Conservation (phyloP, 2,888 invertebrate species). For the Drosophila sordidula region DNA sequence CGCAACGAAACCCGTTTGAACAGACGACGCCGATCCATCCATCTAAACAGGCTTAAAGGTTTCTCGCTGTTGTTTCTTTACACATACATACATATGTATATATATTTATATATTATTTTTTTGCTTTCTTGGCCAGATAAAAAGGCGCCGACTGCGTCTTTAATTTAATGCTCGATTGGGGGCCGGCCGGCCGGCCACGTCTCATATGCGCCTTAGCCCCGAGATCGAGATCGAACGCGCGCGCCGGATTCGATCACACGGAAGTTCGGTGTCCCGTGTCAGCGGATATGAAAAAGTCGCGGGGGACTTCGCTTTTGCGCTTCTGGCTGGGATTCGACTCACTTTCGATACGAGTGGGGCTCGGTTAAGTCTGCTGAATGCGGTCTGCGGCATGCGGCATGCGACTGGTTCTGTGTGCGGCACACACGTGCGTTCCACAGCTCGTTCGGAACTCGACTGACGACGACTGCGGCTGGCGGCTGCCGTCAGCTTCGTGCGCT, state of each 20-base stretch:
- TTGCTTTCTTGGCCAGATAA: conserved; percentile 50
- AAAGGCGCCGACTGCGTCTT: conserved; percentile 68
- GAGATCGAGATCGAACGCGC: conserved; percentile 20
- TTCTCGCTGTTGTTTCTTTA: conserved; percentile 9
- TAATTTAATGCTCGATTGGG: conserved; percentile 32
- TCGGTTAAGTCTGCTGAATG: background rate
- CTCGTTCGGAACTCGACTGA: conserved; percentile 83
- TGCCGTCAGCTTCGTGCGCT: conserved; percentile 34
- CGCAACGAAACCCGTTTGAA: conserved; percentile 70
- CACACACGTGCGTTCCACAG: conserved; percentile 76
- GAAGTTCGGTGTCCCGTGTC: conserved; percentile 20
- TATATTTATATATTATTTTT: background rate
- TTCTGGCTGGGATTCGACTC: conserved; percentile 9
- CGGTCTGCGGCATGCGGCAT: conserved; percentile 1
- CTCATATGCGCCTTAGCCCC: conserved; percentile 30
- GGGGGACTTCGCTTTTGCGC: background rate
- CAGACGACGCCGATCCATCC: conserved; percentile 75
- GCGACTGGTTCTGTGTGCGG: conserved; percentile 32
- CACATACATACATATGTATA: too few species aligned
- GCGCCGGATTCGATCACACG: conserved; percentile 33
- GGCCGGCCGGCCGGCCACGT: conserved; percentile 79
- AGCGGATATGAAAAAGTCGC: conserved; percentile 10
- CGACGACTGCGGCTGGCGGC: conserved; percentile 20
- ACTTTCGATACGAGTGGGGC: conserved; percentile 12
- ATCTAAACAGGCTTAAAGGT: conserved; percentile 70